phyloP scores from a whole-genome alignment of 2,797 vertebrate species.

The Gephyroberyx darwinii region DNA sequence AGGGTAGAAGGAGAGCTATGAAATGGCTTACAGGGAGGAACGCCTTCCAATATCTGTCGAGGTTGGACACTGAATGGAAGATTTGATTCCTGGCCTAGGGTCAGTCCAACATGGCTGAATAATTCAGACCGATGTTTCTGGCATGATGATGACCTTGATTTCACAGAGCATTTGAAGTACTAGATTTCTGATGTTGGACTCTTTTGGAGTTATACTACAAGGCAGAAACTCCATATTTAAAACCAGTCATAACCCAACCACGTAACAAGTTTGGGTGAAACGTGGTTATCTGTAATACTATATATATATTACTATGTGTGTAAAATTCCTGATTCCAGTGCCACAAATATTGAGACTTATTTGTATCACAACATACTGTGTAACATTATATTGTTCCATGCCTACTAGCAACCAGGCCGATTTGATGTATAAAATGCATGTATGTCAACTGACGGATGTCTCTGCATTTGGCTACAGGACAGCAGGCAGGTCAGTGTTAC shows the following conservation, averaged over 20 bases:
- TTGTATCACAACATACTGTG: too few relatives aligned
- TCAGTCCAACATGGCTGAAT: conserved; percentile 26
- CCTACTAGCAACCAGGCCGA: not conserved
- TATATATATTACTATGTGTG: not conserved
- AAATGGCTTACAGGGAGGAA: conserved; percentile 43
- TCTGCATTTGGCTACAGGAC: not conserved
- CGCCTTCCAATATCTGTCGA: conserved; percentile 19
- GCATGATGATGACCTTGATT: conserved; percentile 15
- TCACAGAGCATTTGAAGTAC: not conserved
- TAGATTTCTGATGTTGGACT: not conserved
- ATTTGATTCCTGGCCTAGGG: conserved; percentile 45
- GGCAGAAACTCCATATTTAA: conserved; percentile 34
- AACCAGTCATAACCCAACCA: conserved; percentile 3
- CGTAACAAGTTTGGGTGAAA: not conserved
- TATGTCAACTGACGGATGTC: not conserved
- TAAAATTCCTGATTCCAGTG: not conserved
- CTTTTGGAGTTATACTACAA: not conserved
- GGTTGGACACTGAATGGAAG: conserved; percentile 34
- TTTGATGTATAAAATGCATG: not conserved
- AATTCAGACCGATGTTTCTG: conserved; percentile 29
- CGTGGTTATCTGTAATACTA: not conserved
- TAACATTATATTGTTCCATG: not conserved
- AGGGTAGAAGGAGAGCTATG: conserved; percentile 15
- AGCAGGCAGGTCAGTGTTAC: conserved; percentile 69
- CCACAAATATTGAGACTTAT: too few relatives aligned